Conservation (phyloP, 1,140 invertebrate species). For the Palaemon carinicauda region DNA sequence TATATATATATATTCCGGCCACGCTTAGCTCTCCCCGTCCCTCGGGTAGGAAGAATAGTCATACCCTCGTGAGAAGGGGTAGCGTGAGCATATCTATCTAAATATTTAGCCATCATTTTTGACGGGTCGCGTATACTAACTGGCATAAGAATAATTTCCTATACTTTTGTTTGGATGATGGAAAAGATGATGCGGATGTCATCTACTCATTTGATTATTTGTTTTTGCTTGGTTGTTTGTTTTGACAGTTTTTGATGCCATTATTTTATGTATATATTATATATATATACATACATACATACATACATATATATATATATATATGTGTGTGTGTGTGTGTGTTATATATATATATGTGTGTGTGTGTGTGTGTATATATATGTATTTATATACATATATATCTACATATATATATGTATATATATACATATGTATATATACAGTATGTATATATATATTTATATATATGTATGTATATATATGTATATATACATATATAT, state of each 20-base stretch:
- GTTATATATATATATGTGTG: slow-evolving; percentile 10
- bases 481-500: slow-evolving; percentile 15
- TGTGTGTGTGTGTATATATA: slow-evolving; percentile 11
- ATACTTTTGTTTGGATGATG: too few relatives aligned
- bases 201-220: too few relatives aligned
- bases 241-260: too few relatives aligned
- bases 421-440: not conserved
- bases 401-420: slow-evolving; percentile 18
- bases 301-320: not conserved
- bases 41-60: too few relatives aligned
- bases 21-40: too few relatives aligned
- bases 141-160: too few relatives aligned
- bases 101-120: too few relatives aligned
- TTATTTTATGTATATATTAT: not conserved
- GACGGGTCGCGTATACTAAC: too few relatives aligned
- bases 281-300: not conserved
- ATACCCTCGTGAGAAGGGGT: too few relatives aligned
- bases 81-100: too few relatives aligned
- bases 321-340: not conserved
- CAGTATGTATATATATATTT: not conserved
- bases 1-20: slow-evolving; percentile 17
- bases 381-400: not conserved
- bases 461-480: slow-evolving; percentile 12
- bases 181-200: too few relatives aligned
- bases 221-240: too few relatives aligned